These are phyloP conservation scores for Siderastrea siderea DNA, from an alignment of 92 coral and sea anemone species.

Conservation along the genomic window DNA sequence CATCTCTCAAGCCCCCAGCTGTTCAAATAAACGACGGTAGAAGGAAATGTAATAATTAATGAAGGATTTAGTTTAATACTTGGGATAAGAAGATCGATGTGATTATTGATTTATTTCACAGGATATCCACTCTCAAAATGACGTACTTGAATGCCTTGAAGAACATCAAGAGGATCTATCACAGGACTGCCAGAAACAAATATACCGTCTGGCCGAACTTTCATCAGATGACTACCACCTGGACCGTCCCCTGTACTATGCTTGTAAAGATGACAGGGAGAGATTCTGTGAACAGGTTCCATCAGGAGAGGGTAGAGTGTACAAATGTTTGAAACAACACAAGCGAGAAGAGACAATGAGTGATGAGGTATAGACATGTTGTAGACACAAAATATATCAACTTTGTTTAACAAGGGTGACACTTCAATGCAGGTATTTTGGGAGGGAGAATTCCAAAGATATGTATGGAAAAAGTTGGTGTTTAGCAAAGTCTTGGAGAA, in stretches of 20 bases:
- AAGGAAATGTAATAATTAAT: no score
- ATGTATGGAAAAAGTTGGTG: no score
- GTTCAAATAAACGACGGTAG: no score
- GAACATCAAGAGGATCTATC: conserved; percentile 72
- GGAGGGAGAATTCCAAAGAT: no score
- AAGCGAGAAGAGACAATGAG: conserved; percentile 88
- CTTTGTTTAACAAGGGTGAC: no score
- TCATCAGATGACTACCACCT: conserved; percentile 95
- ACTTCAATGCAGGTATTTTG: no score
- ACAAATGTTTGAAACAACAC: conserved; percentile 83
- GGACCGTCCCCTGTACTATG: conserved; percentile 91
- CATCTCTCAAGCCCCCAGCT: no score
- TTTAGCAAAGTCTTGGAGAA: no score
- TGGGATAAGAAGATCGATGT: no score
- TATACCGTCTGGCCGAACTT: conserved; percentile 88
- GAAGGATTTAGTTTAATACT: no score
- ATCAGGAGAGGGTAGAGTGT: conserved; percentile 93
- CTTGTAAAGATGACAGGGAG: conserved; percentile 95
- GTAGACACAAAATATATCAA: no score
- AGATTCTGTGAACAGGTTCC: conserved; percentile 81
- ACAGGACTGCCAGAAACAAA: conserved; percentile 72
- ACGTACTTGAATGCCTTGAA: conserved; percentile 83
- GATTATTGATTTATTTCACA: not conserved
- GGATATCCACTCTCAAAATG: conserved; percentile 94
- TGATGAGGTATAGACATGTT: conserved; percentile 69